These are phyloP conservation scores for Galleria mellonella DNA, from an alignment of 1,140 invertebrate genomes.

Conservation along the genomic window DNA sequence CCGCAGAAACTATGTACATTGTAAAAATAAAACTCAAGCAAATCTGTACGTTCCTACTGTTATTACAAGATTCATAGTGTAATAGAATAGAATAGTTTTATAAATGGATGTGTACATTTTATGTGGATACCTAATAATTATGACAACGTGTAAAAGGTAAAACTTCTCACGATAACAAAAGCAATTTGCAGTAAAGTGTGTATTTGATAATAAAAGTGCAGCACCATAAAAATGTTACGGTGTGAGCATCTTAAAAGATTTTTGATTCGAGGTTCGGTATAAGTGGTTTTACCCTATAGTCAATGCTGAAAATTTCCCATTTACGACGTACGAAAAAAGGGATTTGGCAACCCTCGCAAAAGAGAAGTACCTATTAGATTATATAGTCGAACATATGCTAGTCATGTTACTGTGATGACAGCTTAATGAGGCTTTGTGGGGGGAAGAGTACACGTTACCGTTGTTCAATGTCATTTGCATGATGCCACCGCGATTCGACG, in stretches of 20 bases:
- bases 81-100: no score
- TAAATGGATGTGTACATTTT: no score
- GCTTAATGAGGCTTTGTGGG: constrained; percentile 36
- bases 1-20: no score
- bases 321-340: constrained; percentile 34
- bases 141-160: constrained; percentile 9
- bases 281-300: constrained; percentile 22
- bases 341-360: constrained; percentile 20
- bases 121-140: background rate
- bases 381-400: constrained; percentile 31
- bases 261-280: constrained; percentile 24
- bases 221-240: constrained; percentile 28
- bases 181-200: constrained; percentile 26
- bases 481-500: constrained; percentile 11
- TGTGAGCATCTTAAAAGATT: constrained; percentile 23
- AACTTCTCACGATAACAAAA: constrained; percentile 8
- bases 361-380: constrained; percentile 34
- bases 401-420: constrained; percentile 29
- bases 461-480: constrained; percentile 18
- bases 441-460: constrained; percentile 18
- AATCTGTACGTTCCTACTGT: no score
- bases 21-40: no score
- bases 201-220: constrained; percentile 30
- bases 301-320: constrained; percentile 25
- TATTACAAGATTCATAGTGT: no score